phyloP scores from a whole-genome alignment of 2,888 invertebrate genomes.

The Helleia helle region DNA sequence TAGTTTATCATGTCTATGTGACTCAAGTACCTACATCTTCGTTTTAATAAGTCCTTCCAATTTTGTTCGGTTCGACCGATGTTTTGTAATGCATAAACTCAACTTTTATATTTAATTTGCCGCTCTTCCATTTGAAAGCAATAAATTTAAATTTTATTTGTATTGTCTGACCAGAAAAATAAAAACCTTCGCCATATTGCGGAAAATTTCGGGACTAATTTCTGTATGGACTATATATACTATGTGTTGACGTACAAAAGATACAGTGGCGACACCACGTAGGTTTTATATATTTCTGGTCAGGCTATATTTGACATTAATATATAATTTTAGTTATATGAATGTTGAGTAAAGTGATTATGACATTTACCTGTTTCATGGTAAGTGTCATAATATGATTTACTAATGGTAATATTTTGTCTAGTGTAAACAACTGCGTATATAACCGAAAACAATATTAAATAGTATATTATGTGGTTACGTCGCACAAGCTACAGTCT shows the following conservation, averaged over 20 bases:
- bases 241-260: no score
- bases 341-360: conserved; percentile 23
- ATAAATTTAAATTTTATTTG: conserved; percentile 52
- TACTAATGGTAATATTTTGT: not conserved
- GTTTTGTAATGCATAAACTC: conserved; percentile 2
- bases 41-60: no score
- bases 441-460: not conserved
- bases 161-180: no score
- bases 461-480: not conserved
- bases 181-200: no score
- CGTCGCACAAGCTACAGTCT: not conserved
- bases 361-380: not conserved
- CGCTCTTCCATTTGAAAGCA: conserved; percentile 58
- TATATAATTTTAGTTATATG: conserved; percentile 33
- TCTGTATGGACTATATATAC: no score
- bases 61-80: no score
- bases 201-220: no score
- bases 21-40: no score
- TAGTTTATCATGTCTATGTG: no score
- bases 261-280: no score
- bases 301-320: conserved; percentile 37
- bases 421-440: not conserved
- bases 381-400: not conserved
- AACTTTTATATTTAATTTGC: conserved; percentile 16
- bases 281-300: no score